Percentiles rank a stretch among this genome's conserved stretches.
Conservation (phyloP, 2,888 invertebrate species). For the Dryadula phaetusa region DNA sequence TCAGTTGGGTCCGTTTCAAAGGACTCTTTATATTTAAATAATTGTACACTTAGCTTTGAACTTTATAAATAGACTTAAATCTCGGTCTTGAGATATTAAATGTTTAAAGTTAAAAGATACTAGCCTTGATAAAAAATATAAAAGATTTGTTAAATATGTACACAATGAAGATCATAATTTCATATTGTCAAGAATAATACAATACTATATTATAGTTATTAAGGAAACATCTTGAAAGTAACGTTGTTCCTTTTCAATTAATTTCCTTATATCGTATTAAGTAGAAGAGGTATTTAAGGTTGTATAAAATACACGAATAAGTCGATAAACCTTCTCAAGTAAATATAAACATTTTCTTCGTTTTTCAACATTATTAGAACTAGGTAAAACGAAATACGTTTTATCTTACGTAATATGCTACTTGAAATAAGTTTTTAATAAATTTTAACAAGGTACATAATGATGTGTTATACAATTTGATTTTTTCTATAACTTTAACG, state of each 20-base stretch:
- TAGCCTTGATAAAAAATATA: not conserved
- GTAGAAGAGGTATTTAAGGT: not conserved
- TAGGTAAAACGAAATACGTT: not conserved
- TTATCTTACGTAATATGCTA: not conserved
- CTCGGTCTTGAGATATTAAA: constrained; percentile 8
- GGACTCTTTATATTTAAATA: constrained; percentile 49
- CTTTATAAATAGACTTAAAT: constrained; percentile 24
- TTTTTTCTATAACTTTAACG: too few relatives aligned
- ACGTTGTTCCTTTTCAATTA: not conserved
- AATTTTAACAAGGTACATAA: constrained; percentile 40
- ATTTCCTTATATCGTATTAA: not conserved
- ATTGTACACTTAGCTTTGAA: constrained; percentile 35
- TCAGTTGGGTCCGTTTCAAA: constrained; percentile 60
- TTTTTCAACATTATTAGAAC: not conserved
- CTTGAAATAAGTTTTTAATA: constrained; percentile 29
- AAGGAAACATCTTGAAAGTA: not conserved
- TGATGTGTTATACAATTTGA: too few relatives aligned
- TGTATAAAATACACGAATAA: constrained; percentile 2
- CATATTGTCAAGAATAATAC: not conserved
- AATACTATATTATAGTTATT: not conserved
- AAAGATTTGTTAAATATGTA: not conserved
- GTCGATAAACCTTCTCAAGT: not conserved
- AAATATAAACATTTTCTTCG: not conserved
- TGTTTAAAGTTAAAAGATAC: not conserved
- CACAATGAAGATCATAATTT: not conserved